These are phyloP conservation scores for Ostrea denselamellosa DNA, from an alignment of 1,140 invertebrate genomes.

Conservation along the genomic window DNA sequence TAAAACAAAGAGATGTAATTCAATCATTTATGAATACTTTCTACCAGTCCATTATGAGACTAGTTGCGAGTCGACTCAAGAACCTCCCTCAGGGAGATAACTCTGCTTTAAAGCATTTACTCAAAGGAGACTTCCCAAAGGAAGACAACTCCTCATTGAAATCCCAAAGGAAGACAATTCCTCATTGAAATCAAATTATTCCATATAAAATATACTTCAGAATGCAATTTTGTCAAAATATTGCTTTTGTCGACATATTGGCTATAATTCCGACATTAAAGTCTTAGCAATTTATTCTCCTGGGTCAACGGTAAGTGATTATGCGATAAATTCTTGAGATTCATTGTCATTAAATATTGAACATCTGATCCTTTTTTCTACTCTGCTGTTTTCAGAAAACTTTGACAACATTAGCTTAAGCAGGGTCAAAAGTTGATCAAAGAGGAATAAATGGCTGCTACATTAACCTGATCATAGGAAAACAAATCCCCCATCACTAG, in stretches of 20 bases:
- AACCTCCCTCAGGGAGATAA: not conserved
- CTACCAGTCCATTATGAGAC: not conserved
- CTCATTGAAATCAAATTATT: not conserved
- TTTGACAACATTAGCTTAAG: not conserved
- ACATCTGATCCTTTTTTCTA: not conserved
- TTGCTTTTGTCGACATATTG: constrained; percentile 12
- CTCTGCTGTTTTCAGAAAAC: not conserved
- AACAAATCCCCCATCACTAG: not conserved
- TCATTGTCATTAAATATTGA: constrained; percentile 19
- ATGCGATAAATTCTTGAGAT: not conserved
- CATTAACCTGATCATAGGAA: not conserved
- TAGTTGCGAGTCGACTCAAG: not conserved
- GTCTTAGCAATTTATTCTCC: constrained; percentile 12
- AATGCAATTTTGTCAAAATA: not conserved
- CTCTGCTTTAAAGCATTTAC: not conserved
- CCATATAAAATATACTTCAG: not conserved
- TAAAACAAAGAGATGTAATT: too few relatives aligned
- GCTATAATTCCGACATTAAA: not conserved
- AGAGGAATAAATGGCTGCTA: not conserved
- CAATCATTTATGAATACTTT: too few relatives aligned
- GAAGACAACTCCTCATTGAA: not conserved
- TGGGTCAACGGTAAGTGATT: not conserved
- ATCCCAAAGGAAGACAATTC: constrained; percentile 17
- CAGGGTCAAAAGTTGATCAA: constrained; percentile 32
- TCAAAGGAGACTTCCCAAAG: not conserved